Evolutionary conservation across 2,888 invertebrate species (phyloP).

Genomic region (Apamea anceps): DNA sequence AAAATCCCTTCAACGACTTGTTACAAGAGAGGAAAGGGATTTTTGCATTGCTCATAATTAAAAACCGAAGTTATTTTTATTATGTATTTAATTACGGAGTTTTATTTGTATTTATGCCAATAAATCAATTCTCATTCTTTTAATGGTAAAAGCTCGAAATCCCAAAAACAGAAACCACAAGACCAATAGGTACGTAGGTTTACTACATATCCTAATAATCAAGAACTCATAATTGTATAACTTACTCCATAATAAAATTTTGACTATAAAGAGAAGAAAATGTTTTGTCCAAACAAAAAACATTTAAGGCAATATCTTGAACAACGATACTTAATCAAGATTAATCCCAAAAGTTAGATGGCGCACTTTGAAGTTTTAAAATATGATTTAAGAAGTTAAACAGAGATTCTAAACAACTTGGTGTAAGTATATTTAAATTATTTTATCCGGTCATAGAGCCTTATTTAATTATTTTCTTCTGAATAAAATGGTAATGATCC

Average conservation of each 20-base stretch:
- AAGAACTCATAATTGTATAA: constrained; percentile 4
- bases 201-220: background rate
- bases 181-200: background rate
- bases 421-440: constrained; percentile 44
- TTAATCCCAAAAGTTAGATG: constrained; percentile 56
- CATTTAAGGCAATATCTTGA: constrained; percentile 43
- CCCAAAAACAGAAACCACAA: background rate
- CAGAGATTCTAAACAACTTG: constrained; percentile 44
- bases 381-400: constrained; percentile 58
- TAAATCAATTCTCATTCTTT: background rate
- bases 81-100: background rate
- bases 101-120: background rate
- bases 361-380: constrained; percentile 55
- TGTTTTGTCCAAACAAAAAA: constrained; percentile 41
- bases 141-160: background rate
- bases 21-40: background rate
- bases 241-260: constrained; percentile 5
- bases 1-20: background rate
- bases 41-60: background rate
- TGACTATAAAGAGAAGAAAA: constrained; percentile 18
- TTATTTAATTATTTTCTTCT: constrained; percentile 50
- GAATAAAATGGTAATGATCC: constrained; percentile 41
- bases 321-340: constrained; percentile 58
- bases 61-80: background rate
- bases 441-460: constrained; percentile 40